Base-by-base conservation (phyloP, 2,797 vertebrate genomes). In the Esox masquinongy region DNA sequence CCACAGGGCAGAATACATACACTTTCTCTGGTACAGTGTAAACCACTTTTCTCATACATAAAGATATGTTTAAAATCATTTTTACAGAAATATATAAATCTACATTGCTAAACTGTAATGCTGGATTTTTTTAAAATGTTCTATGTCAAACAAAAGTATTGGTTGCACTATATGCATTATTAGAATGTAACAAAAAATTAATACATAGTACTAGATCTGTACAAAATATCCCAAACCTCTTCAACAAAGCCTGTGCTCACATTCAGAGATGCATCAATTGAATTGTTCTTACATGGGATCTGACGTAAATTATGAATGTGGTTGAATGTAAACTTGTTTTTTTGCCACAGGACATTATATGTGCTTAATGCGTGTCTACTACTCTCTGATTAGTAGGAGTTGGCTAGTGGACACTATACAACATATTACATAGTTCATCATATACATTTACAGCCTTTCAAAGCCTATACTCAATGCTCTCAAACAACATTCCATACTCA, bases 1-100 rank as follows among this genome's bases (percentile, higher is more conserved):
- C 94, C 94, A 95, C 93, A 95, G 94, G 93, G 94, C 94, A 95
- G 93, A 90, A 94, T 92, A 92, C 91, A 92, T 90, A 93, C 90
- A 94, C 85, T 91, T 93, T 89, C 88, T 94, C 93, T 94, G 90
- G 89, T 93, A 93, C 92, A 94, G 93, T 94, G 93, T 94, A 92
- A 92, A 92, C 88, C 92, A 93, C 88, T 93, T 91, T 90, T 90
- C 88, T 93, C 84, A 87, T 85, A 91, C 88, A 90, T 88, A 90
- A 89, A 91, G 80, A 91, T 89, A 92, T 89, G 89, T 86, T 89
- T 91, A 81, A 83, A 88, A 91, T 87, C 80, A 88, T 90, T 93
- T 92, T 86, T 93, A 94, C 91, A 93, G 83, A 92, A 90, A 92
- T 89, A 88, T 90, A 91, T 89, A 87, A 88, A 92, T 93, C 92